Evolutionary conservation across 2,113 vertebrate species (phyloP).

Genomic region (Labeo catla): DNA sequence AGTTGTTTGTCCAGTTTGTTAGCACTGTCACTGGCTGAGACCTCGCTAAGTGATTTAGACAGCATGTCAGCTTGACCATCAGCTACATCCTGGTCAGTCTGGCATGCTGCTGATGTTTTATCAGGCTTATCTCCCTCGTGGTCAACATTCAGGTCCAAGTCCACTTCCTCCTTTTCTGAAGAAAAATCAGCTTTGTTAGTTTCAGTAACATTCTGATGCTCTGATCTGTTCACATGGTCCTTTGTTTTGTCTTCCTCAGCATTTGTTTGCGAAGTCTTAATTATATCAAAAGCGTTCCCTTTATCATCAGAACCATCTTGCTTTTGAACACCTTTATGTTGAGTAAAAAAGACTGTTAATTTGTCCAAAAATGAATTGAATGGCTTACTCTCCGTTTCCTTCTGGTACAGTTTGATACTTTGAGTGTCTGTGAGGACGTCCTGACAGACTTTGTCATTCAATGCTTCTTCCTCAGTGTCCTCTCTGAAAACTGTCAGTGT

Average conservation of each 20-base stretch:
- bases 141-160: neutral
- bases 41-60: conserved; percentile 26
- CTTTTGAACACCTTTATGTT: neutral
- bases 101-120: neutral
- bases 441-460: neutral
- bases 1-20: neutral
- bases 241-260: neutral
- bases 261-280: neutral
- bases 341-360: conserved; percentile 73
- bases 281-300: neutral
- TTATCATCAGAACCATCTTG: conserved; percentile 9
- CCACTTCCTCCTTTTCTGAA: conserved; percentile 13
- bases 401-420: neutral
- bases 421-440: neutral
- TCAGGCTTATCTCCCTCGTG: neutral
- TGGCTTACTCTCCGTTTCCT: conserved; percentile 56
- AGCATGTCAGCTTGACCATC: conserved; percentile 22
- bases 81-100: conserved; percentile 21
- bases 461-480: neutral
- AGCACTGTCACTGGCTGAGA: neutral
- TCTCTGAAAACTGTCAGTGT: neutral
- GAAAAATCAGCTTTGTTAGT: neutral
- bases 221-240: neutral
- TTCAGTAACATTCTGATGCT: conserved; percentile 2
- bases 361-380: conserved; percentile 68